Conservation (phyloP, 2,888 invertebrate species). For the Vandiemenella viatica region DNA sequence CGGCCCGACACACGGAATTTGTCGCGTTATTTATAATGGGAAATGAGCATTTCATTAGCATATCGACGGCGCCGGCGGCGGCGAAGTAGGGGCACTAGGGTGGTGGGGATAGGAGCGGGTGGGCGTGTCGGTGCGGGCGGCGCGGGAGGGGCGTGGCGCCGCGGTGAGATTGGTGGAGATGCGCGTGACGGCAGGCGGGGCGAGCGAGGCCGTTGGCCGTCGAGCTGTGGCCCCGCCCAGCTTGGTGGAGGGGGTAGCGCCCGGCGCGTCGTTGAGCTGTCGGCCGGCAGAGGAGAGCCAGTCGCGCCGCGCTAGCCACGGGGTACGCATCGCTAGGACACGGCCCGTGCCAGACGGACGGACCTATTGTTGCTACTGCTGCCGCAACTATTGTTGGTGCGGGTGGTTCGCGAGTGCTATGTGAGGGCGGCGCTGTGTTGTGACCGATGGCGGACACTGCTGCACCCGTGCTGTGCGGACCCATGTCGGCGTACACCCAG, state of each 20-base stretch:
- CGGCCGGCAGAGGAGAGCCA: neutral
- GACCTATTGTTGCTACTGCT: neutral
- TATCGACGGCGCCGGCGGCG: slow-evolving; percentile 23
- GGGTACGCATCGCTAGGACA: neutral
- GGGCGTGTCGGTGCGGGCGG: slow-evolving; percentile 29
- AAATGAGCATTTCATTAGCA: neutral
- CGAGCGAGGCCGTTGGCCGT: neutral
- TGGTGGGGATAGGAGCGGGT: slow-evolving; percentile 31
- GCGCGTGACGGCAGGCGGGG: slow-evolving; percentile 14
- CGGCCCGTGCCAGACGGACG: neutral
- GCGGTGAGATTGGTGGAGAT: neutral
- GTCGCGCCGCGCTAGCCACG: neutral
- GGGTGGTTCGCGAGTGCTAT: too few species aligned
- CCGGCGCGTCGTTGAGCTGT: neutral
- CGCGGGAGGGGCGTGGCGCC: neutral
- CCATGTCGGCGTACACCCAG: slow-evolving; percentile 73
- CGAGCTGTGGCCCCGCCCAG: too few species aligned
- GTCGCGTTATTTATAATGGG: neutral
- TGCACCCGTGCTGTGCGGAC: neutral
- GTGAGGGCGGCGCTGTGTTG: too few species aligned
- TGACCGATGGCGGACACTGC: neutral
- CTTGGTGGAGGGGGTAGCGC: neutral
- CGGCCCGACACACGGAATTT: neutral
- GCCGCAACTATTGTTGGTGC: too few species aligned
- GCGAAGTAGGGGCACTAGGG: slow-evolving; percentile 30